Percentiles rank a stretch among this genome's conserved stretches.
Evolutionary conservation across 2,113 vertebrate species (phyloP).

Genomic region (Saguinus imperator): DNA sequence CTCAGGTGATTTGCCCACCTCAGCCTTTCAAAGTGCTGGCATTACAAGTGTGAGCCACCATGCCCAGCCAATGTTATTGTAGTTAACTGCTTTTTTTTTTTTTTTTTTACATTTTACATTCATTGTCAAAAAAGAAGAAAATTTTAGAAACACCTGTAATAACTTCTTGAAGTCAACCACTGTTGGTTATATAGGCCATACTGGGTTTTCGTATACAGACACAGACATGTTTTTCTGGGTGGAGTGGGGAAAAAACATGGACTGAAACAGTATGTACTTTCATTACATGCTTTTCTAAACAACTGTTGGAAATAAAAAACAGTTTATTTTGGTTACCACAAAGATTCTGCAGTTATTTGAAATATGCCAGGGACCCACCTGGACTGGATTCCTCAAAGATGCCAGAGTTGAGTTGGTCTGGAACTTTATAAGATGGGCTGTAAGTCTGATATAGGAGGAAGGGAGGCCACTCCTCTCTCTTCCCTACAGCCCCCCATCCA

Average conservation of each 20-base stretch:
- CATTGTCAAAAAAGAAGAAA: slow-evolving; percentile 16
- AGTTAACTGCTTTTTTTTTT: not conserved
- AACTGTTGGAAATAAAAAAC: not conserved
- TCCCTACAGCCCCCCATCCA: not conserved
- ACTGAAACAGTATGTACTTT: not conserved
- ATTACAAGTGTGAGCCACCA: too few species aligned
- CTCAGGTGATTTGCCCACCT: too few species aligned
- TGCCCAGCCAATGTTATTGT: too few species aligned
- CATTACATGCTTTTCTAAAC: not conserved
- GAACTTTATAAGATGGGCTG: not conserved
- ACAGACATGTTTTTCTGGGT: not conserved
- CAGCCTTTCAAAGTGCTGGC: too few species aligned
- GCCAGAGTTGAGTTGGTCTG: not conserved
- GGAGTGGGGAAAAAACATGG: not conserved
- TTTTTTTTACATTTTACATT: not conserved
- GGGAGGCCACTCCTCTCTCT: not conserved
- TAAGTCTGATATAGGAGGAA: not conserved
- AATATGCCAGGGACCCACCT: not conserved
- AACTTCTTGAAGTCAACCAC: not conserved
- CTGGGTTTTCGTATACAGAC: not conserved
- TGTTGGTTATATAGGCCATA: not conserved
- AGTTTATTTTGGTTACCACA: not conserved
- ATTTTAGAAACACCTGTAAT: not conserved
- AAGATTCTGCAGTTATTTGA: not conserved
- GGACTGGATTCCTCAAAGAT: not conserved